These are phyloP conservation scores for Bicyclus anynana DNA, from an alignment of 1,140 invertebrate species.

Conservation along the genomic window DNA sequence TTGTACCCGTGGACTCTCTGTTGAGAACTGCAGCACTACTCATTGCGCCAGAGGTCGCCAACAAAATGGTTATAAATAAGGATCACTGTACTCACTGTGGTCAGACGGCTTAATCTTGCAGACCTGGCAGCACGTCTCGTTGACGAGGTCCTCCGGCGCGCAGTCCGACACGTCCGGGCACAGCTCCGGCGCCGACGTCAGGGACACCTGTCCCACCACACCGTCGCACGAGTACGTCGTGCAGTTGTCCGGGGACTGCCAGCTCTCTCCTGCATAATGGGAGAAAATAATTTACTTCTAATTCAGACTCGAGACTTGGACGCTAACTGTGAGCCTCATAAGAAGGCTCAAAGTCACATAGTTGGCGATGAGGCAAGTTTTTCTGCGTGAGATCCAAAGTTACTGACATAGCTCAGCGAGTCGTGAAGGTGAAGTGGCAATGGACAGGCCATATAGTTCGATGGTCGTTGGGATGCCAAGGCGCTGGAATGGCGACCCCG, in stretches of 20 bases:
- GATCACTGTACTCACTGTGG: conserved; percentile 56
- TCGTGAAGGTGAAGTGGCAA: too few species aligned
- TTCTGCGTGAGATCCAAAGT: too few species aligned
- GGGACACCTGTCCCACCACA: conserved; percentile 70
- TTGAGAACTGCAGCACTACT: too few species aligned
- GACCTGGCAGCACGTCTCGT: conserved; percentile 82
- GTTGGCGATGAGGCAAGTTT: too few species aligned
- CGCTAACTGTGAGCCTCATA: too few species aligned
- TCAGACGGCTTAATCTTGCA: conserved; percentile 78
- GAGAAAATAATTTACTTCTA: background rate
- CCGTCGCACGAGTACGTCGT: conserved; percentile 79
- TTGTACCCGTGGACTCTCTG: too few species aligned
- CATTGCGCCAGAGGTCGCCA: too few species aligned
- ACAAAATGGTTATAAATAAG: background rate
- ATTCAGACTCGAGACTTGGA: background rate
- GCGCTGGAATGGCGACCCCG: too few species aligned
- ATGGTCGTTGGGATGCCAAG: too few species aligned
- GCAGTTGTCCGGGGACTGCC: conserved; percentile 83
- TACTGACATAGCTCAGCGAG: too few species aligned
- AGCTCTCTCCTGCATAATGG: conserved; percentile 64
- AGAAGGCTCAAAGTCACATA: too few species aligned
- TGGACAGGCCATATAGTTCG: too few species aligned
- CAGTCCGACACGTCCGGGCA: conserved; percentile 82
- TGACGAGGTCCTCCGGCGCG: conserved; percentile 73
- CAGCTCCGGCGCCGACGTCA: conserved; percentile 73